Evolutionary conservation across 2,113 vertebrate genomes (phyloP).

Genomic region (Brienomyrus brachyistius): DNA sequence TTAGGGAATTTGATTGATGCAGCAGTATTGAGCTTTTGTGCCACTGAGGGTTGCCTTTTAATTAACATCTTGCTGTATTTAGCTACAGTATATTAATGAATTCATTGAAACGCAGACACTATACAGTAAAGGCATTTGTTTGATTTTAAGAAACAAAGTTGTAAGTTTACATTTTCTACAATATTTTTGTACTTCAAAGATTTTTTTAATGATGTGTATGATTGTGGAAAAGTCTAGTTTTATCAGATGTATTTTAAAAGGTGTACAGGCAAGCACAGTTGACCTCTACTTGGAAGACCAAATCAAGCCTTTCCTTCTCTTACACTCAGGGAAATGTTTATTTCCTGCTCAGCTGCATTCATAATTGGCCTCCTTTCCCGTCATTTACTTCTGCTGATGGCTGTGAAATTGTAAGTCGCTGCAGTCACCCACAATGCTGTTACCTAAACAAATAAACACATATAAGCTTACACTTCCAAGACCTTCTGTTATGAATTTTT

Average conservation of each 20-base stretch:
- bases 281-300: slow-evolving; percentile 32
- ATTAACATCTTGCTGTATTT: slow-evolving; percentile 38
- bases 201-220: slow-evolving; percentile 29
- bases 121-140: slow-evolving; percentile 32
- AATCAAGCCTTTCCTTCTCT: slow-evolving; percentile 39
- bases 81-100: slow-evolving; percentile 35
- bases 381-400: background rate
- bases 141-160: slow-evolving; percentile 27
- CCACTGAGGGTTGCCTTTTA: slow-evolving; percentile 33
- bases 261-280: slow-evolving; percentile 30
- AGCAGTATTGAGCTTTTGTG: slow-evolving; percentile 38
- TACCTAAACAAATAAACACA: slow-evolving; percentile 19
- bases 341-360: slow-evolving; percentile 34
- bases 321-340: slow-evolving; percentile 43
- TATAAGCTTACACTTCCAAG: background rate
- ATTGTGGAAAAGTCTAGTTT: slow-evolving; percentile 25
- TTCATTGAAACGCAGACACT: slow-evolving; percentile 34
- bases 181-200: slow-evolving; percentile 29
- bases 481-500: background rate
- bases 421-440: background rate
- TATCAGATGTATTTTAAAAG: slow-evolving; percentile 35
- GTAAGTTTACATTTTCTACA: slow-evolving; percentile 34
- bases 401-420: background rate
- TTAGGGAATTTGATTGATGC: slow-evolving; percentile 19
- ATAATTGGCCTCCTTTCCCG: background rate